phyloP scores from a whole-genome alignment of 2,797 vertebrate genomes.

The Schizothorax lantsangensis region DNA sequence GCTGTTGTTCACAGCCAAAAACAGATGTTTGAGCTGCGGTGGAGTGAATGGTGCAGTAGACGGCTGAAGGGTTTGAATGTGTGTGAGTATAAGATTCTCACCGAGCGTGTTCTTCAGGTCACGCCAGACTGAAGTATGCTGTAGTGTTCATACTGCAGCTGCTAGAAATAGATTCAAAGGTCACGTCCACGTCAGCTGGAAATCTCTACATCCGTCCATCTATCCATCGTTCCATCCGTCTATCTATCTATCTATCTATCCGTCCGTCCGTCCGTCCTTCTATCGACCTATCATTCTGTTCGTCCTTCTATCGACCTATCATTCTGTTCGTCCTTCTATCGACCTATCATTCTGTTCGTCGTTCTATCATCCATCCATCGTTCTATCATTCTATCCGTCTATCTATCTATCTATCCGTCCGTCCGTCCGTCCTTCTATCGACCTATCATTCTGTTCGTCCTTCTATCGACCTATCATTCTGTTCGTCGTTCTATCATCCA shows the following conservation, averaged over 20 bases:
- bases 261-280: rapidly evolving
- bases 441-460: too few species aligned
- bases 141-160: neutral
- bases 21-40: neutral
- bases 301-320: neutral
- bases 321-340: rapidly evolving
- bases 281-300: rapidly evolving
- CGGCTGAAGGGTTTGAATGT: neutral
- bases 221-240: too few species aligned
- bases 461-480: too few species aligned
- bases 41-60: neutral
- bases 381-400: too few species aligned
- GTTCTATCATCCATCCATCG: neutral
- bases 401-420: neutral
- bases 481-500: too few species aligned
- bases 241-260: too few species aligned
- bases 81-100: neutral
- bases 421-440: too few species aligned
- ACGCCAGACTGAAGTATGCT: neutral
- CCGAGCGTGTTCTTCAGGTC: conserved; percentile 18
- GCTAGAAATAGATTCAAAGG: neutral
- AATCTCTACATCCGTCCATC: neutral
- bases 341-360: too few species aligned
- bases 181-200: neutral
- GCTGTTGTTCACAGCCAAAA: neutral